Conservation (phyloP, 2,113 vertebrate species). For the Nymphicus hollandicus region DNA sequence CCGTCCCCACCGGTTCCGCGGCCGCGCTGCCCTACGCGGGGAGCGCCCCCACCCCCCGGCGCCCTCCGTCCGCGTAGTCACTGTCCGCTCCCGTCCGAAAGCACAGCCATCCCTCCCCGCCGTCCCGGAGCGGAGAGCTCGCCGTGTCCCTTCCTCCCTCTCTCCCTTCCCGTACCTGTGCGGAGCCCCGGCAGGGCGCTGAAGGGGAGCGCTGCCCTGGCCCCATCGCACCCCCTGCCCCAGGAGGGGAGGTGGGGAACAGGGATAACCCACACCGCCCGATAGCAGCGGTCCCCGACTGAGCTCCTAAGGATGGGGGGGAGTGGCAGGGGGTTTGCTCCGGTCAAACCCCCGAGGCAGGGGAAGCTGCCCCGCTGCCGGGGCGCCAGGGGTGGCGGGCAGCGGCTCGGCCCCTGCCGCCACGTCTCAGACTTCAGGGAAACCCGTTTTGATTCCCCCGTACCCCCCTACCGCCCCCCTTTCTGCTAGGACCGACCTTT, state of each 20-base stretch:
- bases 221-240: not conserved
- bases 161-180: not conserved
- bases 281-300: constrained; percentile 30
- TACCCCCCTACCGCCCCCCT: not conserved
- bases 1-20: not conserved
- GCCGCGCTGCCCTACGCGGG: not conserved
- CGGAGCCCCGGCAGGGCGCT: not conserved
- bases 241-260: not conserved
- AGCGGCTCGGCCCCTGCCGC: not conserved
- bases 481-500: not conserved
- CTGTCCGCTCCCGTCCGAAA: not conserved
- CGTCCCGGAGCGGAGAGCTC: not conserved
- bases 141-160: not conserved
- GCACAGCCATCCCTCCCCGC: not conserved
- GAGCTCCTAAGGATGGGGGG: not conserved
- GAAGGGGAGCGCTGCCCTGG: not conserved
- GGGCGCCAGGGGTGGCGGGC: not conserved
- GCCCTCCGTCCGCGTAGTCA: not conserved
- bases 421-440: constrained; percentile 22
- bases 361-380: not conserved
- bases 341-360: constrained; percentile 45
- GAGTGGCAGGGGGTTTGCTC: not conserved
- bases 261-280: not conserved
- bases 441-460: not conserved
- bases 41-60: not conserved